Conservation (phyloP, 1,140 invertebrate species). For the Heliconius melpomene region DNA sequence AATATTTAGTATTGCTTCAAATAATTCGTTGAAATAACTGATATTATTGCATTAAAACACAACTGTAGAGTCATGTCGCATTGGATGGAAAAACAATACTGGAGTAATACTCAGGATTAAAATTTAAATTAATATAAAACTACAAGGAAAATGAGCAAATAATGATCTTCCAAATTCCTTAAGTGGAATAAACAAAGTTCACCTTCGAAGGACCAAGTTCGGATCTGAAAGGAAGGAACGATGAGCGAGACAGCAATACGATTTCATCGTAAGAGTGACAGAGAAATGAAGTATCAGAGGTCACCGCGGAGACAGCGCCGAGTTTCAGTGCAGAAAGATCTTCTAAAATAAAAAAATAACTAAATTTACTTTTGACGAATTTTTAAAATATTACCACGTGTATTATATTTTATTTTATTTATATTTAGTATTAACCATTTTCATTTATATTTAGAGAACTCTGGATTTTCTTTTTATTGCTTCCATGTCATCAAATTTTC, state of each 20-base stretch:
- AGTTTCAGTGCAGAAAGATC: constrained; percentile 48
- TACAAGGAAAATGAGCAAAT: constrained; percentile 62
- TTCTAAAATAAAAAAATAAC: constrained; percentile 47
- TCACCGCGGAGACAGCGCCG: constrained; percentile 37
- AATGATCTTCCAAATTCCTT: constrained; percentile 36
- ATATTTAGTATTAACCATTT: no score
- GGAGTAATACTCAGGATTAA: constrained; percentile 50
- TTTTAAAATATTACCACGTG: no score
- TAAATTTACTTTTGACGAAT: no score
- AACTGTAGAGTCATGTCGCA: constrained; percentile 63
- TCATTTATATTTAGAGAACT: no score
- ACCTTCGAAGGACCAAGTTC: constrained; percentile 38
- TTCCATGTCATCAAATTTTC: no score
- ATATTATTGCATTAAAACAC: constrained; percentile 46
- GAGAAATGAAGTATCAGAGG: constrained; percentile 54
- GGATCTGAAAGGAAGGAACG: constrained; percentile 47
- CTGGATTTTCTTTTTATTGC: no score
- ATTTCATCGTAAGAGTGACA: constrained; percentile 63
- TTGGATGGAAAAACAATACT: constrained; percentile 63
- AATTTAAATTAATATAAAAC: constrained; percentile 16
- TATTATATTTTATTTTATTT: no score
- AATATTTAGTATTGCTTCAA: constrained; percentile 67
- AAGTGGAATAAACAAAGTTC: constrained; percentile 33
- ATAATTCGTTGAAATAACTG: constrained; percentile 61
- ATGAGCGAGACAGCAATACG: constrained; percentile 63